These are phyloP conservation scores for Vicugna pacos DNA, from an alignment of 2,113 vertebrate species.

Conservation along the genomic window DNA sequence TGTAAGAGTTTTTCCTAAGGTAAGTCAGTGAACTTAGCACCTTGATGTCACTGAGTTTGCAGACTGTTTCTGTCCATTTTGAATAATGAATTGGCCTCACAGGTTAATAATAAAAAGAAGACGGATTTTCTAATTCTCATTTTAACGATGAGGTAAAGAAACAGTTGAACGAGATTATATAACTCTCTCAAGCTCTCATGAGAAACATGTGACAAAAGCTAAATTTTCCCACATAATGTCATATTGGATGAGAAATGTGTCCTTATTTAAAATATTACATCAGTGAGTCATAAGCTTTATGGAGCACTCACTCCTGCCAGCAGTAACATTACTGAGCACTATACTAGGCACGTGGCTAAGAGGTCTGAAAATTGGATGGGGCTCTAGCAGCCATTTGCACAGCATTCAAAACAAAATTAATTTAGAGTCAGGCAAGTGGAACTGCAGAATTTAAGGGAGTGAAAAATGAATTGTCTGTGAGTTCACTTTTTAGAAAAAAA, in stretches of 20 bases:
- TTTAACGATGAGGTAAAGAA: slow-evolving; percentile 62
- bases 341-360: neutral
- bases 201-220: slow-evolving; percentile 54
- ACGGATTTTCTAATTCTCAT: slow-evolving; percentile 55
- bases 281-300: neutral
- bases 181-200: slow-evolving; percentile 57
- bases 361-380: neutral
- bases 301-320: neutral
- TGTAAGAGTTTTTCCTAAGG: slow-evolving; percentile 18
- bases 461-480: slow-evolving; percentile 24
- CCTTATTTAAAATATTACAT: slow-evolving; percentile 66
- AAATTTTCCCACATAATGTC: slow-evolving; percentile 56
- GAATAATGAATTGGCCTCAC: neutral
- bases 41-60: slow-evolving; percentile 42
- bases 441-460: slow-evolving; percentile 36
- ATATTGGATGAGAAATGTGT: slow-evolving; percentile 41
- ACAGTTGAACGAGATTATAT: slow-evolving; percentile 45
- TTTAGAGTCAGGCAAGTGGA: slow-evolving; percentile 47
- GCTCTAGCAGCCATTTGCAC: neutral
- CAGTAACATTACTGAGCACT: neutral
- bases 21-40: neutral
- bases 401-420: slow-evolving; percentile 55
- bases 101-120: neutral
- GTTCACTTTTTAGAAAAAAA: neutral
- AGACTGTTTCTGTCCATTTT: slow-evolving; percentile 52